Evolutionary conservation across 2,888 invertebrate species (phyloP).

Genomic region (Lithophane ornitopus): DNA sequence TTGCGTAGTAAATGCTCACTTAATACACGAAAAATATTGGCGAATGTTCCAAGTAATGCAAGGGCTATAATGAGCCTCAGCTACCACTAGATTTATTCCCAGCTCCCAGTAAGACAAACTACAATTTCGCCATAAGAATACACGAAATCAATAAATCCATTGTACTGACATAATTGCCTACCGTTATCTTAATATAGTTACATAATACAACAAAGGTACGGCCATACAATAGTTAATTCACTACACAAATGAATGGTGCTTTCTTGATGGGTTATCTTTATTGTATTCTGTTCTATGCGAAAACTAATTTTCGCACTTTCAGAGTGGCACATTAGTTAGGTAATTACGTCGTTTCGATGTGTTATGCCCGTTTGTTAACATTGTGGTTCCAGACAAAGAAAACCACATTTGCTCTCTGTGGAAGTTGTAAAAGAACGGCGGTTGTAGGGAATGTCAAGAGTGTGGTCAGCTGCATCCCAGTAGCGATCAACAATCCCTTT

Average conservation of each 20-base stretch:
- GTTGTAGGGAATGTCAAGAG: not conserved
- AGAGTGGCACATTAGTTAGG: conserved; percentile 45
- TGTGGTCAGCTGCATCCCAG: not conserved
- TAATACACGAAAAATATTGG: conserved; percentile 19
- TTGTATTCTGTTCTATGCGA: conserved; percentile 59
- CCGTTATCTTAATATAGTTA: conserved; percentile 56
- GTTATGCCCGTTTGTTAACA: conserved; percentile 31
- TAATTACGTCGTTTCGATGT: conserved; percentile 46
- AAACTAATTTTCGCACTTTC: conserved; percentile 63
- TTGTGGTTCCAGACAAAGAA: conserved; percentile 5
- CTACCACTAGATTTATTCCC: conserved; percentile 7
- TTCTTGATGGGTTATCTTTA: conserved; percentile 60
- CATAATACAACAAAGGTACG: conserved; percentile 58
- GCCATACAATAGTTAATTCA: conserved; percentile 62
- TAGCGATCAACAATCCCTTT: not conserved
- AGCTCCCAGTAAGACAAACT: conserved; percentile 15
- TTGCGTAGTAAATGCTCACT: not conserved
- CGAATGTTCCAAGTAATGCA: not conserved
- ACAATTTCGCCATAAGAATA: conserved; percentile 47
- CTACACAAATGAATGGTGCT: conserved; percentile 56
- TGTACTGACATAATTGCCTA: conserved; percentile 55
- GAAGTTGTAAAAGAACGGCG: not conserved
- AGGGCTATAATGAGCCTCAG: not conserved
- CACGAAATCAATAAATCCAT: conserved; percentile 59
- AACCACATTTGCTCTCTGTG: not conserved